Evolutionary conservation across 2,113 vertebrate species (phyloP).

Genomic region (Hymenochirus boettgeri): DNA sequence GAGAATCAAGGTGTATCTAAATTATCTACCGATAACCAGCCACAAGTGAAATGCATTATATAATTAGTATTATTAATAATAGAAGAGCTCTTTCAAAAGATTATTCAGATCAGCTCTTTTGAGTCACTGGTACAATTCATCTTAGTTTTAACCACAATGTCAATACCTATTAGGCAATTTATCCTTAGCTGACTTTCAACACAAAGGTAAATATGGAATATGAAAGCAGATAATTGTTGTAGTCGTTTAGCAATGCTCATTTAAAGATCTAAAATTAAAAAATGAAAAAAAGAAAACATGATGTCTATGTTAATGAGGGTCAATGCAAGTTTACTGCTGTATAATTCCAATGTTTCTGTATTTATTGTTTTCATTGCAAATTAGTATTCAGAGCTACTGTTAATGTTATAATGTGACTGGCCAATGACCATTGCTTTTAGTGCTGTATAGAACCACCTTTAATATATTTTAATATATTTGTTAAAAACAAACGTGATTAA

Average conservation of each 20-base stretch:
- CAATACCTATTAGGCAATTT: slow-evolving; percentile 12
- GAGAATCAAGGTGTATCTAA: neutral
- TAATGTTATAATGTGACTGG: too few relatives aligned
- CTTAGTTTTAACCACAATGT: slow-evolving; percentile 1
- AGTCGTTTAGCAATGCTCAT: neutral
- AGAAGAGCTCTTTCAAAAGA: neutral
- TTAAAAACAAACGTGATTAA: too few relatives aligned
- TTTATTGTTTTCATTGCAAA: too few relatives aligned
- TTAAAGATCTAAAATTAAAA: neutral
- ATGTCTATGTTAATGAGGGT: too few relatives aligned
- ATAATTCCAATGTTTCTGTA: too few relatives aligned
- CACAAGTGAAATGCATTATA: slow-evolving; percentile 1
- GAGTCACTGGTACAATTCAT: slow-evolving; percentile 8
- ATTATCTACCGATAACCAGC: neutral
- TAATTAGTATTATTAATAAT: slow-evolving; percentile 5
- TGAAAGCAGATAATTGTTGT: slow-evolving; percentile 1
- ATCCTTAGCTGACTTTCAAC: neutral
- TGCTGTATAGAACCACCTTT: too few relatives aligned
- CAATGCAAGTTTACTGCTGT: too few relatives aligned
- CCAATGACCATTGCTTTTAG: too few relatives aligned
- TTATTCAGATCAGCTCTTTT: slow-evolving; percentile 4
- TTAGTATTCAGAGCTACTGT: too few relatives aligned
- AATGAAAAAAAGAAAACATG: neutral
- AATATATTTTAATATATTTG: too few relatives aligned
- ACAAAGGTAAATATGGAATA: slow-evolving; percentile 1